phyloP scores from a whole-genome alignment of 2,113 vertebrate species.

The Mobula hypostoma region DNA sequence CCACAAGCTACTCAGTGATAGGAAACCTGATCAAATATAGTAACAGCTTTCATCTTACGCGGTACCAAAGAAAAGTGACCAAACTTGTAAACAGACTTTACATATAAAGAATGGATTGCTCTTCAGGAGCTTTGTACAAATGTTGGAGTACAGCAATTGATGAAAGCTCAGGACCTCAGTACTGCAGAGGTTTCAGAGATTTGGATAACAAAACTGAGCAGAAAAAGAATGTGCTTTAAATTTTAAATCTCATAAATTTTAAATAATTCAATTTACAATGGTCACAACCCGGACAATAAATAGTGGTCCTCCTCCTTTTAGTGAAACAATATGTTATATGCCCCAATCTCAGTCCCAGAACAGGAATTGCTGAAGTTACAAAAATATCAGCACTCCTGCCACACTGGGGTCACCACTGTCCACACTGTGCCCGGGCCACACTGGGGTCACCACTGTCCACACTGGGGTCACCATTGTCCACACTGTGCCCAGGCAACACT shows the following conservation, averaged over 20 bases:
- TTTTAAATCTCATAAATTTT: not conserved
- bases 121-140: not conserved
- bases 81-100: not conserved
- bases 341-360: not conserved
- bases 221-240: not conserved
- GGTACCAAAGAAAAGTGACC: not conserved
- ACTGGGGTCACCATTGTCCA: too few relatives aligned
- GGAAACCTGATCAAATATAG: not conserved
- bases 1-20: not conserved
- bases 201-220: not conserved
- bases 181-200: not conserved
- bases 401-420: not conserved
- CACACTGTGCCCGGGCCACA: too few relatives aligned
- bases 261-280: too few relatives aligned
- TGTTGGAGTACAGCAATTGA: not conserved
- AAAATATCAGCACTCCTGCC: not conserved
- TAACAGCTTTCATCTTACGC: not conserved
- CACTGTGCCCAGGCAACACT: too few relatives aligned
- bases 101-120: not conserved
- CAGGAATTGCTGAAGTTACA: not conserved
- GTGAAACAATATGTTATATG: not conserved
- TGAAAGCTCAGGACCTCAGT: not conserved
- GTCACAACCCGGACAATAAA: not conserved
- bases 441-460: too few relatives aligned
- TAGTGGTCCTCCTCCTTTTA: not conserved